Conservation (phyloP, 2,113 vertebrate genomes). For the Cranoglanis bouderius region DNA sequence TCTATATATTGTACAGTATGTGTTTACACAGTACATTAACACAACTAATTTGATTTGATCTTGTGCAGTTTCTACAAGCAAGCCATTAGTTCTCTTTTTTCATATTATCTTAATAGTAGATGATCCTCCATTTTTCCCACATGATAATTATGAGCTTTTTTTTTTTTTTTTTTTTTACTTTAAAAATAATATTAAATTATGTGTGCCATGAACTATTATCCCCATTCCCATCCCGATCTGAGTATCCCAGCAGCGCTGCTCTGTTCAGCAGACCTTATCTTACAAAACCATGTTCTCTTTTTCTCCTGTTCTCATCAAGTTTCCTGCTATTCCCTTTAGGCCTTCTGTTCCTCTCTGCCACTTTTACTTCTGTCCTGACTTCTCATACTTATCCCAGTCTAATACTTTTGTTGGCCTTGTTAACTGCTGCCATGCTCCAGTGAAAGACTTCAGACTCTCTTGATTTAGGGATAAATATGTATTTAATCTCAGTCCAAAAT, state of each 20-base stretch:
- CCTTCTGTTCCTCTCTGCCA: slow-evolving; percentile 1
- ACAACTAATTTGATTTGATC: background rate
- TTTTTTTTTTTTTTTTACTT: background rate
- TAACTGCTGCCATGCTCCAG: background rate
- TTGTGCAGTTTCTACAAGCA: background rate
- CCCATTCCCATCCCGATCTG: background rate
- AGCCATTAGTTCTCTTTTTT: background rate
- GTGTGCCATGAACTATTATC: background rate
- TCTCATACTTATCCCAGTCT: slow-evolving; percentile 9
- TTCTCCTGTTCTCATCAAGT: background rate
- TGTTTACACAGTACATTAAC: background rate
- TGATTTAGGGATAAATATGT: slow-evolving; percentile 12
- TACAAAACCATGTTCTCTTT: background rate
- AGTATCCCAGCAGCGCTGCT: background rate
- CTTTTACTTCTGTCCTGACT: background rate
- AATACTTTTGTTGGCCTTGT: slow-evolving; percentile 12
- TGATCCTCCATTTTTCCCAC: background rate
- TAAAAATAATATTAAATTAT: background rate
- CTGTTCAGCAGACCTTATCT: background rate
- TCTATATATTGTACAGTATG: background rate
- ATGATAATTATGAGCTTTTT: background rate
- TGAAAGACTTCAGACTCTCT: background rate
- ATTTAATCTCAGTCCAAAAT: slow-evolving; percentile 2
- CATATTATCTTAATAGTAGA: background rate
- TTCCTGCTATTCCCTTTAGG: slow-evolving; percentile 20